Percentiles rank a stretch among this genome's conserved stretches.
Conservation (phyloP, 2,888 invertebrate species). For the Tenthredo distinguenda region DNA sequence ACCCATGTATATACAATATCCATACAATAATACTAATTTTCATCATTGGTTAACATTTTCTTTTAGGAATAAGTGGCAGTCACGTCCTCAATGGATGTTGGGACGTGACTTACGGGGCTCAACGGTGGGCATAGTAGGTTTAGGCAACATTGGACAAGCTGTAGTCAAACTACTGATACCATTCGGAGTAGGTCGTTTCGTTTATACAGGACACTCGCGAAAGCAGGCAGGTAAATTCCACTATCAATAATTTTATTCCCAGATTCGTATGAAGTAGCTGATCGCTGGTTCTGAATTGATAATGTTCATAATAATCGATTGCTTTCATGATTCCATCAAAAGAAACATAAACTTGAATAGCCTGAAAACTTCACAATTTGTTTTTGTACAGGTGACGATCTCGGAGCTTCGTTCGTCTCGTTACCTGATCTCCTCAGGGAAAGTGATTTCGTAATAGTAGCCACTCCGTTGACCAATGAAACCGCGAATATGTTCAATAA, state of each 20-base stretch:
- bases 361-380: not conserved
- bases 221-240: slow-evolving; percentile 68
- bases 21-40: not conserved
- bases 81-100: slow-evolving; percentile 87
- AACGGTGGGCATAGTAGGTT: slow-evolving; percentile 91
- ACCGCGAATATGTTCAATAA: slow-evolving; percentile 87
- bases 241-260: not conserved
- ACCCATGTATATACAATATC: not conserved
- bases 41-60: slow-evolving; percentile 39
- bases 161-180: slow-evolving; percentile 86
- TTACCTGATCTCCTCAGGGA: slow-evolving; percentile 84
- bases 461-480: slow-evolving; percentile 85
- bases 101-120: slow-evolving; percentile 89
- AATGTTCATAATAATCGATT: not conserved
- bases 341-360: not conserved
- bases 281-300: not conserved
- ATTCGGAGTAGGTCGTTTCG: slow-evolving; percentile 85
- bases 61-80: slow-evolving; percentile 84
- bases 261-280: not conserved
- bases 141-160: slow-evolving; percentile 89
- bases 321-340: not conserved
- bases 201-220: slow-evolving; percentile 85
- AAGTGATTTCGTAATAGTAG: slow-evolving; percentile 88
- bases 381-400: slow-evolving; percentile 74
- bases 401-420: slow-evolving; percentile 84